phyloP scores from a whole-genome alignment of 2,113 vertebrate species.

The Thinocorus orbignyianus region DNA sequence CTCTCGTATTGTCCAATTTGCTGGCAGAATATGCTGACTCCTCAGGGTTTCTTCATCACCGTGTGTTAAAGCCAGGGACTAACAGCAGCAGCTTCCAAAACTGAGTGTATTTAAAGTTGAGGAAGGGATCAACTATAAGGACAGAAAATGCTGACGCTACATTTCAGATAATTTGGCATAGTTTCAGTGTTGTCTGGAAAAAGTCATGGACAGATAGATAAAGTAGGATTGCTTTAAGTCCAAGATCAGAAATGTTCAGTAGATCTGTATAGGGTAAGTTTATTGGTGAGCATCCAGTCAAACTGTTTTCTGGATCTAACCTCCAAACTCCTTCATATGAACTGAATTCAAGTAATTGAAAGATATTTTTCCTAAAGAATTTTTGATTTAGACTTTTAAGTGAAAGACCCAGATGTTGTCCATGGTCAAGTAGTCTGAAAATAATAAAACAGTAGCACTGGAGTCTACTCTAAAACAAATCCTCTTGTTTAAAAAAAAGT shows the following conservation, averaged over 20 bases:
- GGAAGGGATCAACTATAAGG: conserved; percentile 3
- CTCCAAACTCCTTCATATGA: background rate
- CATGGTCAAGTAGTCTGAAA: background rate
- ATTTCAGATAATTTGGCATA: background rate
- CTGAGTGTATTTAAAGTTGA: background rate
- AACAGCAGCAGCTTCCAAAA: conserved; percentile 39
- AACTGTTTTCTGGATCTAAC: background rate
- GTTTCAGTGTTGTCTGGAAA: background rate
- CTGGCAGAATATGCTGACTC: conserved; percentile 49
- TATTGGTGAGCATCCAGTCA: background rate
- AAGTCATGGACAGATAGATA: background rate
- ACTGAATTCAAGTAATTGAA: background rate
- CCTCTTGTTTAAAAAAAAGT: background rate
- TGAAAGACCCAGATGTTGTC: background rate
- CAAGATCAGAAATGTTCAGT: background rate
- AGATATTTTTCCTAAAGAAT: background rate
- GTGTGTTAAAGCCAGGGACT: conserved; percentile 54
- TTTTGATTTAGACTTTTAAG: background rate
- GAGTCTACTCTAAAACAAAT: background rate
- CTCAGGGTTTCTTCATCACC: background rate
- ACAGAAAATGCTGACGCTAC: background rate
- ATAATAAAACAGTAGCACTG: background rate
- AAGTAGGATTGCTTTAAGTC: background rate
- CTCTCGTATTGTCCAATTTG: conserved; percentile 19
- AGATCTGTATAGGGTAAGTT: background rate